These are phyloP conservation scores for Carcina quercana DNA, from an alignment of 2,888 invertebrate genomes.

Conservation along the genomic window DNA sequence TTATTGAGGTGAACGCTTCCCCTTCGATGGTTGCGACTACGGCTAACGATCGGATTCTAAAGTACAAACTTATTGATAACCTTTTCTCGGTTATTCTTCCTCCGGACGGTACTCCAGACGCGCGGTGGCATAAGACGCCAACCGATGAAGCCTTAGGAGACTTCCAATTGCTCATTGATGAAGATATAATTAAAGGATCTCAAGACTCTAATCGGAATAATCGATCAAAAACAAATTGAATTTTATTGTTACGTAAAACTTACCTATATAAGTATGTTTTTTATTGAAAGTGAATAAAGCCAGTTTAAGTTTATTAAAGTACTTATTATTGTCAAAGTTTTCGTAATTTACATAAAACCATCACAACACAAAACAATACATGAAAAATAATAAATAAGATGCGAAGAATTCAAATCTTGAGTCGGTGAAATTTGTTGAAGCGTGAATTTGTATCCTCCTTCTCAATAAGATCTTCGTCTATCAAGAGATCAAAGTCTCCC, in stretches of 20 bases:
- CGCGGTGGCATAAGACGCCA: constrained; percentile 89
- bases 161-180: constrained; percentile 77
- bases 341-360: too few species aligned
- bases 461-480: constrained; percentile 87
- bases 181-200: constrained; percentile 77
- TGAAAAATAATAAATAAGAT: too few species aligned
- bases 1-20: constrained; percentile 94
- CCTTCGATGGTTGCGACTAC: constrained; percentile 95
- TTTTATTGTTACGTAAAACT: too few species aligned
- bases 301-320: too few species aligned
- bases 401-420: too few species aligned
- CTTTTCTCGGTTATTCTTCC: constrained; percentile 92
- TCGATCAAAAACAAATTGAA: constrained; percentile 12
- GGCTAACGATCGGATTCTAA: constrained; percentile 92
- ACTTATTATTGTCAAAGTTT: too few species aligned
- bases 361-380: too few species aligned
- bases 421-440: constrained; percentile 35
- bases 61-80: constrained; percentile 93
- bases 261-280: too few species aligned
- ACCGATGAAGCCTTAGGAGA: constrained; percentile 81
- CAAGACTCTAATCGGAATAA: constrained; percentile 18
- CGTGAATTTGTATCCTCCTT: constrained; percentile 72
- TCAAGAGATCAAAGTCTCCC: constrained; percentile 88
- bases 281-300: too few species aligned
- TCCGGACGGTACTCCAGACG: constrained; percentile 88